phyloP scores from a whole-genome alignment of 2,113 vertebrate genomes.

The Muntiacus reevesi region DNA sequence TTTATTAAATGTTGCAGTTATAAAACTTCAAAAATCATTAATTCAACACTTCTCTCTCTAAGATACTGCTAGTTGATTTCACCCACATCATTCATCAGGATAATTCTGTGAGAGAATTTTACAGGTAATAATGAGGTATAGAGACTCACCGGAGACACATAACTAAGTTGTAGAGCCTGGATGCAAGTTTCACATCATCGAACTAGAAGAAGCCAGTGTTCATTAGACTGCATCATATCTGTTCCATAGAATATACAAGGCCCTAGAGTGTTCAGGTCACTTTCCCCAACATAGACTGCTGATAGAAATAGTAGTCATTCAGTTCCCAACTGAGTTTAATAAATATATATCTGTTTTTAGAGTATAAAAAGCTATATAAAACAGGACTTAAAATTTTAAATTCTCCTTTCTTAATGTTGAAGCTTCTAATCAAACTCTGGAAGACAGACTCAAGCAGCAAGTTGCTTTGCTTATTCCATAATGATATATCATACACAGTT shows the following conservation, averaged over 20 bases:
- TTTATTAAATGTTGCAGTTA: slow-evolving; percentile 17
- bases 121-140: background rate
- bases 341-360: background rate
- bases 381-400: slow-evolving; percentile 2
- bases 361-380: background rate
- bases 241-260: background rate
- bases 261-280: background rate
- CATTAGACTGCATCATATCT: background rate
- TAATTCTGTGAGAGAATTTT: slow-evolving; percentile 1
- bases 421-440: background rate
- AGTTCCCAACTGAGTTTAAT: background rate
- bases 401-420: background rate
- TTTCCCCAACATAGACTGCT: background rate
- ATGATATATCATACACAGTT: background rate
- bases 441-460: background rate
- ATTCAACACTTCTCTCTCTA: background rate
- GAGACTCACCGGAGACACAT: background rate
- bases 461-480: background rate
- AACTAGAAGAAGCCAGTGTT: background rate
- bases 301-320: background rate
- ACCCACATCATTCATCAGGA: background rate
- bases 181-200: background rate
- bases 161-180: background rate
- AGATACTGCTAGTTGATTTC: background rate
- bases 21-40: slow-evolving; percentile 32